Conservation (phyloP, 1,140 invertebrate species). For the Macrobrachium rosenbergii region DNA sequence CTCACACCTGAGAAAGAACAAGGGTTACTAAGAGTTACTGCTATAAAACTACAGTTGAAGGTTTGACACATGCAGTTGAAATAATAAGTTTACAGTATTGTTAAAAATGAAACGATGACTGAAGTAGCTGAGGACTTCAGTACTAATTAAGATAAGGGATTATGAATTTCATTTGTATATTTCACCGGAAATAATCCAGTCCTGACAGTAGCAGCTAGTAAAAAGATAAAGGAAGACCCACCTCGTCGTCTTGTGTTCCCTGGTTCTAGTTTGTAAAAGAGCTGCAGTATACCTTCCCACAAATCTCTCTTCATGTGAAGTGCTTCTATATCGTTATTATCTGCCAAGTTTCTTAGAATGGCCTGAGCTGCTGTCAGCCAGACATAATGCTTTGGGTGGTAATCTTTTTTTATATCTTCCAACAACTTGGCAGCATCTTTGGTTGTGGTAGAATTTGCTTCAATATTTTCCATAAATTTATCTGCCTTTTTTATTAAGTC, state of each 20-base stretch:
- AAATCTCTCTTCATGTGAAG: constrained; percentile 27
- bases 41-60: no score
- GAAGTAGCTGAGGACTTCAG: no score
- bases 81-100: no score
- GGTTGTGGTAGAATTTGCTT: neutral
- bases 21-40: no score
- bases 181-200: neutral
- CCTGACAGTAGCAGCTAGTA: neutral
- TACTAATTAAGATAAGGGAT: no score
- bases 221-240: neutral
- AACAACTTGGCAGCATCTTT: constrained; percentile 1
- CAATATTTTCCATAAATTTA: neutral
- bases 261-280: constrained; percentile 44
- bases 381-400: constrained; percentile 45
- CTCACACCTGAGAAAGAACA: no score
- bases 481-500: constrained; percentile 36
- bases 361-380: constrained; percentile 43
- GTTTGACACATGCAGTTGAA: no score
- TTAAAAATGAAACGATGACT: no score
- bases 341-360: constrained; percentile 12
- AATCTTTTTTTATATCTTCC: constrained; percentile 4
- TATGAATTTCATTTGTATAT: neutral
- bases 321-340: neutral
- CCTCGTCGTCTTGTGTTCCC: constrained; percentile 45
- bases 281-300: constrained; percentile 28